Conservation (phyloP, 2,113 vertebrate species). For the Oreocharis arfaki region DNA sequence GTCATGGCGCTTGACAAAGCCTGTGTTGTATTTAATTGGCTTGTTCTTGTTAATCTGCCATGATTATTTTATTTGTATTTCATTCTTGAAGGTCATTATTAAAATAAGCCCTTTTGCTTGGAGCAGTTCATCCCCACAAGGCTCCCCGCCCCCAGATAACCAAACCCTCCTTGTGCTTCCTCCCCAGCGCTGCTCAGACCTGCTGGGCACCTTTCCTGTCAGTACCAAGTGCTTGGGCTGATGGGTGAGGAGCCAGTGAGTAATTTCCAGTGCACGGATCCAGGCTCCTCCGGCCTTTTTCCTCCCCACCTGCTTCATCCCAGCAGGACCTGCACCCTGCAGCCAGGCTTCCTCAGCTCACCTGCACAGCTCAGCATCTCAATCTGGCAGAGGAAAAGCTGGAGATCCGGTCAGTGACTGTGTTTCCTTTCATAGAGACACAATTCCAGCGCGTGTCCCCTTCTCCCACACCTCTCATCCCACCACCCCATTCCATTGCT, state of each 20-base stretch:
- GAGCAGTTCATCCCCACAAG: neutral
- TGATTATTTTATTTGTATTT: conserved; percentile 66
- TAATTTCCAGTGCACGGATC: neutral
- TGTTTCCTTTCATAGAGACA: neutral
- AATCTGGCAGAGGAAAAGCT: neutral
- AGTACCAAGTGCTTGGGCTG: neutral
- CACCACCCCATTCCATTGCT: neutral
- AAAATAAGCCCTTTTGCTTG: conserved; percentile 57
- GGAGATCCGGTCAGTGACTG: neutral
- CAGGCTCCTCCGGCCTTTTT: neutral
- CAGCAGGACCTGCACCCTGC: neutral
- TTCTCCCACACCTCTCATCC: neutral
- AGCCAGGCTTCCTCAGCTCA: neutral
- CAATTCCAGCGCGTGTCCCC: neutral
- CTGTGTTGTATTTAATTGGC: conserved; percentile 64
- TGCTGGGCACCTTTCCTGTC: neutral
- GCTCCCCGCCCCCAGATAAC: neutral
- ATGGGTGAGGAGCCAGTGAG: neutral
- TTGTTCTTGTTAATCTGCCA: conserved; percentile 70
- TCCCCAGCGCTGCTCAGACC: neutral
- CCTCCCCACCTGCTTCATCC: neutral
- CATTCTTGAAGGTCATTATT: conserved; percentile 71
- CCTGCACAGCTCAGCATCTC: neutral
- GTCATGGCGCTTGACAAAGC: conserved; percentile 7
- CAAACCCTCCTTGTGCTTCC: neutral